These are phyloP conservation scores for Caenorhabditis tropicalis DNA, from an alignment of 1,140 invertebrate genomes.

Conservation along the genomic window DNA sequence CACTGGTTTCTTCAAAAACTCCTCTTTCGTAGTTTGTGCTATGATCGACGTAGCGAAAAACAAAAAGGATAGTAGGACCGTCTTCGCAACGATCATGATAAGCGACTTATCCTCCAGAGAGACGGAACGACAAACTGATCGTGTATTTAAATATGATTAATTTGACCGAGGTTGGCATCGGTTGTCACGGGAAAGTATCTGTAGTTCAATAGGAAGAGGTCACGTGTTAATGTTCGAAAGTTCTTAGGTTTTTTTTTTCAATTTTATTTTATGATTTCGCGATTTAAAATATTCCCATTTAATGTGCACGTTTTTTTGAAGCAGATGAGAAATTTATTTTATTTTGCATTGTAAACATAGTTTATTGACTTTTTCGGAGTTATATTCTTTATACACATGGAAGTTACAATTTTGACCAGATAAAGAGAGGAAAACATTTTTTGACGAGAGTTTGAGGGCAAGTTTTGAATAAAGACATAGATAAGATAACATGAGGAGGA, in stretches of 20 bases:
- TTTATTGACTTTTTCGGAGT: neutral
- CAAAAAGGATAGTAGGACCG: neutral
- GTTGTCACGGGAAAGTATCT: no score
- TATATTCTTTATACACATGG: neutral
- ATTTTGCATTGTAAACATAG: no score
- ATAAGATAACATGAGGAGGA: neutral
- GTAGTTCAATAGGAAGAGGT: no score
- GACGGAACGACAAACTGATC: no score
- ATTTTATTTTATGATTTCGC: no score
- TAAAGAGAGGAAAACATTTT: neutral
- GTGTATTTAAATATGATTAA: no score
- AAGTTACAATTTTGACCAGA: neutral
- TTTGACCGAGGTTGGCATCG: no score
- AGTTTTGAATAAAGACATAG: neutral
- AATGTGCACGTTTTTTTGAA: no score
- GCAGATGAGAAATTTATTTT: no score
- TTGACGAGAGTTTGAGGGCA: neutral
- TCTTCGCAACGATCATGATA: neutral
- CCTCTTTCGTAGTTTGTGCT: neutral
- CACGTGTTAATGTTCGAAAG: no score
- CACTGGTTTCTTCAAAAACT: slow-evolving; percentile 5
- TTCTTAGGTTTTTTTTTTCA: no score
- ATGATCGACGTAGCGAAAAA: neutral
- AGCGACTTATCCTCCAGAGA: neutral
- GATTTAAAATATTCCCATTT: no score